These are phyloP conservation scores for Drosophila ogumai DNA, from an alignment of 1,140 invertebrate species.

Conservation along the genomic window DNA sequence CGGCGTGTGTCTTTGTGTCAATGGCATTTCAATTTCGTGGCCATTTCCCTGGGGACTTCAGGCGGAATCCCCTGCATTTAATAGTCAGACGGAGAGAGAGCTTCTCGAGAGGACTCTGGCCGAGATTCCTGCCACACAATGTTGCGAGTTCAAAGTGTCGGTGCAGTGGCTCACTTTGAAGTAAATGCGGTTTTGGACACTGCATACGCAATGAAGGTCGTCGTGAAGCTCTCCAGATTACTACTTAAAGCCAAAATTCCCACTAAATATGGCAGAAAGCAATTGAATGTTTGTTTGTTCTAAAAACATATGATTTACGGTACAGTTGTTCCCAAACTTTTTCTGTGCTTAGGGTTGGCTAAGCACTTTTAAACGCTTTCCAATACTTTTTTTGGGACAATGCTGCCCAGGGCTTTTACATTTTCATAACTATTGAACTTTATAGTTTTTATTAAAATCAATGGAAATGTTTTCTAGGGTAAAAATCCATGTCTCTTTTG, in stretches of 20 bases:
- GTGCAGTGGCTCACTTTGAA: slow-evolving; percentile 12
- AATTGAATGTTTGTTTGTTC: too few relatives aligned
- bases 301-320: too few relatives aligned
- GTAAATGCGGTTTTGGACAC: not conserved
- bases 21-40: slow-evolving; percentile 55
- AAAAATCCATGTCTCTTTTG: too few relatives aligned
- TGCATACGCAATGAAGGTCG: slow-evolving; percentile 11
- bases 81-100: slow-evolving; percentile 10
- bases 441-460: too few relatives aligned
- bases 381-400: too few relatives aligned
- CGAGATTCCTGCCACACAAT: slow-evolving; percentile 31
- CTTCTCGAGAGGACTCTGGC: slow-evolving; percentile 5
- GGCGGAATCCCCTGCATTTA: slow-evolving; percentile 36
- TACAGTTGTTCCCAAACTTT: too few relatives aligned
- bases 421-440: too few relatives aligned
- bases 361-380: too few relatives aligned
- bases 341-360: too few relatives aligned
- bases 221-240: too few relatives aligned
- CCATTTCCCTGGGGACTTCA: slow-evolving; percentile 25
- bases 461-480: too few relatives aligned
- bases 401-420: too few relatives aligned
- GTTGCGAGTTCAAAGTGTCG: slow-evolving; percentile 10
- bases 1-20: slow-evolving; percentile 21
- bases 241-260: not conserved
- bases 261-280: not conserved